phyloP scores from a whole-genome alignment of 2,797 vertebrate genomes.

The Gallinago stenura region DNA sequence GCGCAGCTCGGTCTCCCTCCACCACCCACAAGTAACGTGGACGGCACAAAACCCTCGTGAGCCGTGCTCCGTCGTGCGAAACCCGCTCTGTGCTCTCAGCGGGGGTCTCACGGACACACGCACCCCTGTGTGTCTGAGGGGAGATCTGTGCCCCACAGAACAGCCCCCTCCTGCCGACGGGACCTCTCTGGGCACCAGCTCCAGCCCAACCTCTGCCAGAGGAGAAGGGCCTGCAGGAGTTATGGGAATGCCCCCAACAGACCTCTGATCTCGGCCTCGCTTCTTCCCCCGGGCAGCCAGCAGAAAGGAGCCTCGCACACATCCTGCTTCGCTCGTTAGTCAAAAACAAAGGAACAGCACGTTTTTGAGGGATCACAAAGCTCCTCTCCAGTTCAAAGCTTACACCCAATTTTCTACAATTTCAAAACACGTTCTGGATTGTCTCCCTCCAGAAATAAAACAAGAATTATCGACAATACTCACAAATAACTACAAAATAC shows the following conservation, averaged over 20 bases:
- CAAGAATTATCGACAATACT: not conserved
- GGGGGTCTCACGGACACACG: rapidly evolving
- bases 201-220: not conserved
- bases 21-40: not conserved
- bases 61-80: not conserved
- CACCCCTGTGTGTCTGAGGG: rapidly evolving
- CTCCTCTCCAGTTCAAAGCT: not conserved
- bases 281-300: not conserved
- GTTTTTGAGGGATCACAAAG: not conserved
- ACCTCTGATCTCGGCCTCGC: not conserved
- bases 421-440: not conserved
- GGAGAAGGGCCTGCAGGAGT: not conserved
- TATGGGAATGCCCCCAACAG: not conserved
- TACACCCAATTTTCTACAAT: not conserved
- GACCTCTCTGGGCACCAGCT: not conserved
- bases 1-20: not conserved
- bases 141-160: not conserved
- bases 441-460: not conserved
- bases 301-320: not conserved
- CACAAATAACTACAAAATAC: not conserved
- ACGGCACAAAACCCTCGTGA: not conserved
- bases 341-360: not conserved
- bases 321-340: not conserved
- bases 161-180: not conserved
- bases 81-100: not conserved